Percentiles rank a stretch among this genome's conserved stretches.
Conservation (phyloP, 2,113 vertebrate species). For the Aptenodytes patagonicus region DNA sequence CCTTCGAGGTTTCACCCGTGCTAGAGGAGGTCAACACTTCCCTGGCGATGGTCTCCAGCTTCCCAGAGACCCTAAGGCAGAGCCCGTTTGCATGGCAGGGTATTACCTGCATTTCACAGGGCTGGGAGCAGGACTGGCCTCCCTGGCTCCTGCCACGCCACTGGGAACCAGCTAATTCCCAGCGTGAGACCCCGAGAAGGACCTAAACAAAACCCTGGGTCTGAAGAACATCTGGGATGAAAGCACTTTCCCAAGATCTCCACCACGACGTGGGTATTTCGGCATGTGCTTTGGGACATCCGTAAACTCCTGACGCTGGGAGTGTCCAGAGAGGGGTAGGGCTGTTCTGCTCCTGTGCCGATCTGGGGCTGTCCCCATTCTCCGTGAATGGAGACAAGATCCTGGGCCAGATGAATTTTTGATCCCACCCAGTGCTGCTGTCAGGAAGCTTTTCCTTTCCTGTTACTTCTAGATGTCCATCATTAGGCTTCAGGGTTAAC, state of each 20-base stretch:
- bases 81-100: neutral
- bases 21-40: neutral
- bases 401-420: neutral
- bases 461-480: neutral
- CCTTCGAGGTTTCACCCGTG: fast-evolving
- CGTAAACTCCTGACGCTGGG: fast-evolving
- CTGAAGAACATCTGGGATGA: neutral
- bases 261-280: fast-evolving
- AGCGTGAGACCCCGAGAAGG: fast-evolving
- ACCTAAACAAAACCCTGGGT: neutral
- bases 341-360: fast-evolving
- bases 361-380: fast-evolving
- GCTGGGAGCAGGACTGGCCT: neutral
- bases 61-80: neutral
- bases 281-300: fast-evolving
- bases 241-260: neutral
- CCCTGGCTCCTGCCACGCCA: neutral
- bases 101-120: neutral
- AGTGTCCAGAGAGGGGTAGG: fast-evolving
- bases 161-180: neutral
- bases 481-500: neutral
- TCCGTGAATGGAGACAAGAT: neutral
- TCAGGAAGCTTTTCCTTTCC: neutral
- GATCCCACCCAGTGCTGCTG: neutral
- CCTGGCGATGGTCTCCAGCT: neutral